These are phyloP conservation scores for Apodemus speciosus DNA, from an alignment of 2,113 vertebrate species.

Conservation along the genomic window DNA sequence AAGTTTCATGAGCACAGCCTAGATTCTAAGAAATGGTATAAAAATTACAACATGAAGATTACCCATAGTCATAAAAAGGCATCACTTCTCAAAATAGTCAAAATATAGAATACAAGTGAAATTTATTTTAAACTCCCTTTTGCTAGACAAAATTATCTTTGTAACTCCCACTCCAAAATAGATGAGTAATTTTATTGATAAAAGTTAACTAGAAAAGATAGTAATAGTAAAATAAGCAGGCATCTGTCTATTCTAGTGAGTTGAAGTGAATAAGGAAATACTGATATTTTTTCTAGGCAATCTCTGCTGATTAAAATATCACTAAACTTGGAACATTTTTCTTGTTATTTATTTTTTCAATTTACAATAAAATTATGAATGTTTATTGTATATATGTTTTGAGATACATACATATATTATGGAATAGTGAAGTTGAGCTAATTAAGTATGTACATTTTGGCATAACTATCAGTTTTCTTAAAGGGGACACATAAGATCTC, in stretches of 20 bases:
- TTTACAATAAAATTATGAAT: not conserved
- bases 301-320: not conserved
- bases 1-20: too few species aligned
- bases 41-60: not conserved
- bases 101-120: not conserved
- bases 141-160: not conserved
- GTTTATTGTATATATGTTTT: not conserved
- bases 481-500: not conserved
- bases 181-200: not conserved
- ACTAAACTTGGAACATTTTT: not conserved
- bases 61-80: not conserved
- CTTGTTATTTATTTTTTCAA: not conserved
- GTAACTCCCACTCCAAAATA: not conserved
- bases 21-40: not conserved
- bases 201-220: not conserved
- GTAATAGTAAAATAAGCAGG: slow-evolving; percentile 12
- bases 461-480: not conserved
- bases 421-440: not conserved
- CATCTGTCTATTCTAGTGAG: not conserved
- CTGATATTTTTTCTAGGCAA: not conserved
- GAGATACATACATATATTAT: not conserved
- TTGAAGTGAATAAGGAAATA: not conserved
- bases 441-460: not conserved
- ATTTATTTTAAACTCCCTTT: not conserved
- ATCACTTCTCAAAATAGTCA: not conserved